Conservation (phyloP, 1,140 invertebrate genomes). For the Drosophila bocqueti region DNA sequence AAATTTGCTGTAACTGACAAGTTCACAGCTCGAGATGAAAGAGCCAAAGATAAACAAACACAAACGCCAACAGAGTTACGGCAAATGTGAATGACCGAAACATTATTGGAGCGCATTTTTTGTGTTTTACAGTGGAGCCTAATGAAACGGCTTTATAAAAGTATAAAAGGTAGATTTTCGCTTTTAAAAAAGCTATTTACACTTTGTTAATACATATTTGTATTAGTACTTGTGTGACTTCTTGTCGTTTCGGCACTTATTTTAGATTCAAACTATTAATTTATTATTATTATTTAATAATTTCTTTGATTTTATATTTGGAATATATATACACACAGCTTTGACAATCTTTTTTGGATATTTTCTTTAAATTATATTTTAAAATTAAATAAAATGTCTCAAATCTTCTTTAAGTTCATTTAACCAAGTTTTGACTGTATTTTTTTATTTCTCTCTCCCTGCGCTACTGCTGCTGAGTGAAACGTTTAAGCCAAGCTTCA, state of each 20-base stretch:
- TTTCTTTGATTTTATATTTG: too few relatives aligned
- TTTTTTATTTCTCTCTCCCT: not conserved
- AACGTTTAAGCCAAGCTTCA: constrained; percentile 68
- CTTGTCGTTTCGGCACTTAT: too few relatives aligned
- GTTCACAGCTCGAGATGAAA: constrained; percentile 49
- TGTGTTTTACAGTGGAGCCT: not conserved
- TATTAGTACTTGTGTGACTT: too few relatives aligned
- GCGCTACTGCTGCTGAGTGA: constrained; percentile 14
- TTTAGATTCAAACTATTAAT: too few relatives aligned
- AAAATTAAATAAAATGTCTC: not conserved
- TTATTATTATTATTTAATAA: too few relatives aligned
- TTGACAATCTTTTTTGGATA: too few relatives aligned
- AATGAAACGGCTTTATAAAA: not conserved
- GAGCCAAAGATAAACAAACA: constrained; percentile 55
- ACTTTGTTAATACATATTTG: too few relatives aligned
- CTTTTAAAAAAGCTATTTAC: too few relatives aligned
- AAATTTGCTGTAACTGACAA: constrained; percentile 57
- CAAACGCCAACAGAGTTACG: constrained; percentile 58
- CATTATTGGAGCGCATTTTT: constrained; percentile 19
- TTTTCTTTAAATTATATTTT: not conserved
- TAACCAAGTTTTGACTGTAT: not conserved
- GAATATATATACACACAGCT: too few relatives aligned
- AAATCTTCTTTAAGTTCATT: not conserved
- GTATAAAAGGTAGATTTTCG: too few relatives aligned
- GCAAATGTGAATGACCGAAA: constrained; percentile 71